Percentiles rank a stretch among this genome's conserved stretches.
Evolutionary conservation across 2,113 vertebrate species (phyloP).

Genomic region (Peucedramus taeniatus): DNA sequence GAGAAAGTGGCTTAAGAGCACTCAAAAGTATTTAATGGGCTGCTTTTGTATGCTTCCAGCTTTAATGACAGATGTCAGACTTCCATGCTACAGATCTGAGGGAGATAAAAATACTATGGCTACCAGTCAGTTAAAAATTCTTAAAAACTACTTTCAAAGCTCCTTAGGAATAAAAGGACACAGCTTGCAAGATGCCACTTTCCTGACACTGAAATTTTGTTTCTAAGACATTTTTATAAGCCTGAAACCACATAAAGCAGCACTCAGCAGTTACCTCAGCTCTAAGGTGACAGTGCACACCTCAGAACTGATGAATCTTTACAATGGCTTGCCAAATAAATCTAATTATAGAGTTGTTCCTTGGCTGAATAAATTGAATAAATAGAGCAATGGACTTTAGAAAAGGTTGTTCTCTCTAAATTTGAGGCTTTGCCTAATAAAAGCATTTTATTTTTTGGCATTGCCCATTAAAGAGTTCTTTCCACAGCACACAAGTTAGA

Average conservation of each 20-base stretch:
- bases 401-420: not conserved
- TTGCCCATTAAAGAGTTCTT: not conserved
- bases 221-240: not conserved
- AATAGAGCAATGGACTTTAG: not conserved
- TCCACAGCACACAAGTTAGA: not conserved
- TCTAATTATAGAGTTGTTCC: not conserved
- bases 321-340: not conserved
- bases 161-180: not conserved
- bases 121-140: not conserved
- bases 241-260: not conserved
- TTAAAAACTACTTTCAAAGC: not conserved
- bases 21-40: not conserved
- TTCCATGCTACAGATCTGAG: not conserved
- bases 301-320: not conserved
- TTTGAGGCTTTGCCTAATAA: not conserved
- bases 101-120: not conserved
- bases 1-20: not conserved
- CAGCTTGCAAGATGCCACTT: not conserved
- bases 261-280: not conserved
- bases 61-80: not conserved
- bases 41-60: not conserved
- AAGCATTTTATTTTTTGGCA: not conserved
- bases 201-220: not conserved
- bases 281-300: not conserved
- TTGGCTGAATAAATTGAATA: not conserved